phyloP scores from a whole-genome alignment of 2,888 invertebrate genomes.

The Brachypalpus laphriformis region DNA sequence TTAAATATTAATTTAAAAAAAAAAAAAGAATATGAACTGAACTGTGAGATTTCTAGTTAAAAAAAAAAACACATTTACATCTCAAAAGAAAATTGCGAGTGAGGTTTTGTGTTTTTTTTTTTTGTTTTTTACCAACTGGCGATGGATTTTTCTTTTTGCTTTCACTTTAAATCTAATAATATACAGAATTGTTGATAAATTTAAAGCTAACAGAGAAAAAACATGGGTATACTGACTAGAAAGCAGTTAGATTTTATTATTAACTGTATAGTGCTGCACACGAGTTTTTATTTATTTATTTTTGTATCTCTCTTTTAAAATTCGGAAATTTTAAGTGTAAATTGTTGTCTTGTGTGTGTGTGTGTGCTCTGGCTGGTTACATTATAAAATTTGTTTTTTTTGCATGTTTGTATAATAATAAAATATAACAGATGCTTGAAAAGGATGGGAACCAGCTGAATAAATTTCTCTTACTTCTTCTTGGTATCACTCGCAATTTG shows the following conservation, averaged over 20 bases:
- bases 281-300: background rate
- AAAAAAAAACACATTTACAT: conserved; percentile 5
- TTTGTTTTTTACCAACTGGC: conserved; percentile 31
- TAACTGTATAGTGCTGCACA: conserved; percentile 35
- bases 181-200: conserved; percentile 35
- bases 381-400: background rate
- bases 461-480: background rate
- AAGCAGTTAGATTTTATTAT: conserved; percentile 72
- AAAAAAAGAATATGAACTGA: conserved; percentile 45
- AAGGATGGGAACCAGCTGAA: conserved; percentile 56
- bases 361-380: background rate
- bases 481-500: conserved; percentile 24
- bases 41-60: conserved; percentile 50
- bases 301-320: conserved; percentile 15
- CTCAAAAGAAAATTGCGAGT: conserved; percentile 40
- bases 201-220: conserved; percentile 60
- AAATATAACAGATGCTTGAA: conserved; percentile 67
- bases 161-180: conserved; percentile 54
- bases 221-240: conserved; percentile 67
- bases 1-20: conserved; percentile 44
- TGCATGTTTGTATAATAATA: conserved; percentile 45
- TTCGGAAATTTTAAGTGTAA: conserved; percentile 65
- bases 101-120: conserved; percentile 5
- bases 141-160: conserved; percentile 27
- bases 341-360: conserved; percentile 14